Conservation (phyloP, 2,888 invertebrate genomes). For the Rotaria magnacalcarata region DNA sequence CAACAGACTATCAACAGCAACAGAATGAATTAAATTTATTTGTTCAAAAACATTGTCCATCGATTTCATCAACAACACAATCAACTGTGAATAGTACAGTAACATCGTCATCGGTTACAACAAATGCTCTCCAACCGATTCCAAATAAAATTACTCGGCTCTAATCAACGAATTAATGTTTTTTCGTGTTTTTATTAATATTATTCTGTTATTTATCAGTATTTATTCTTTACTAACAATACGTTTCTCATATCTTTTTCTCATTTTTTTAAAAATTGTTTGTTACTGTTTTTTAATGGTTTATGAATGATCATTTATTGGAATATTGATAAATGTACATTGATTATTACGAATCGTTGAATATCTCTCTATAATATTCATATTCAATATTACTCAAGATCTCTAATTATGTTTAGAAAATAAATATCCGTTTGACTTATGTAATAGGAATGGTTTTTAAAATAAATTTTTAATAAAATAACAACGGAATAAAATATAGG, state of each 20-base stretch:
- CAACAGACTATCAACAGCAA: background rate
- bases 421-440: background rate
- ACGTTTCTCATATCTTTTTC: background rate
- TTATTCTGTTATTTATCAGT: background rate
- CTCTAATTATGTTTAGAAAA: background rate
- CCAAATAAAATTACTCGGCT: constrained; percentile 17
- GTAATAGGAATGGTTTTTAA: background rate
- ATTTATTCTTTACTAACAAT: constrained; percentile 26
- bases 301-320: constrained; percentile 7
- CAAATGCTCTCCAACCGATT: background rate
- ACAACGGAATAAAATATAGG: no score
- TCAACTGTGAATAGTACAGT: constrained; percentile 2
- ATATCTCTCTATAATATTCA: background rate
- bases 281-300: background rate
- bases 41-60: constrained; percentile 25
- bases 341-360: background rate
- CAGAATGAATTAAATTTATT: background rate
- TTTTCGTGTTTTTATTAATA: background rate
- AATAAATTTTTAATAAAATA: background rate
- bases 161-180: background rate
- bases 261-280: background rate
- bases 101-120: background rate
- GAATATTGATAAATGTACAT: background rate
- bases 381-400: background rate
- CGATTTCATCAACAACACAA: constrained; percentile 2